Conservation (phyloP, 2,797 vertebrate genomes). For the Aselliscus stoliczkanus region DNA sequence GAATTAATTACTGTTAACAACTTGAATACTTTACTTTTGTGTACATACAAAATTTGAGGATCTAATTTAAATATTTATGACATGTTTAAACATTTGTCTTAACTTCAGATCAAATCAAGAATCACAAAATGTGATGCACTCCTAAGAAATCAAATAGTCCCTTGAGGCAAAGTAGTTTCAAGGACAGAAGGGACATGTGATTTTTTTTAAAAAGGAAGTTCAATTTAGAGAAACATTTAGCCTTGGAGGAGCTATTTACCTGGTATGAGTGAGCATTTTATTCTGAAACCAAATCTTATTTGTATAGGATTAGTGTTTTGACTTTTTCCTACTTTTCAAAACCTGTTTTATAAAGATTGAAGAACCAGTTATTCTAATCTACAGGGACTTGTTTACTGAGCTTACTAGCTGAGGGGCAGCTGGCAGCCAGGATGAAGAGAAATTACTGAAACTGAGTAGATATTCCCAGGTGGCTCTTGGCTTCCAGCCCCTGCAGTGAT, state of each 20-base stretch:
- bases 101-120: slow-evolving; percentile 32
- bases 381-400: background rate
- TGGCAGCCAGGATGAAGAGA: background rate
- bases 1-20: background rate
- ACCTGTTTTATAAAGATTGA: slow-evolving; percentile 49
- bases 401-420: background rate
- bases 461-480: background rate
- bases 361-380: slow-evolving; percentile 1
- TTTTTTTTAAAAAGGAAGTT: slow-evolving; percentile 32
- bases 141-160: slow-evolving; percentile 25
- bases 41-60: background rate
- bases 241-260: slow-evolving; percentile 49
- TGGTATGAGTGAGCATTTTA: slow-evolving; percentile 36
- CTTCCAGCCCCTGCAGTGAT: background rate
- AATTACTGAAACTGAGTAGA: background rate
- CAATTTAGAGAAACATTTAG: slow-evolving; percentile 53
- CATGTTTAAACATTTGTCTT: slow-evolving; percentile 27
- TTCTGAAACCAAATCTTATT: slow-evolving; percentile 58
- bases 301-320: slow-evolving; percentile 45
- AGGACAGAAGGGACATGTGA: slow-evolving; percentile 26
- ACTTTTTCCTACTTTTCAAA: background rate
- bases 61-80: slow-evolving; percentile 41
- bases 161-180: slow-evolving; percentile 30
- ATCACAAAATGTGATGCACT: background rate
- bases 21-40: slow-evolving; percentile 9